A percentile compares a stretch with the other conserved stretches of the same genome.
These are phyloP conservation scores for Gallinago media DNA, from an alignment of 2,113 vertebrate genomes.

Conservation along the genomic window DNA sequence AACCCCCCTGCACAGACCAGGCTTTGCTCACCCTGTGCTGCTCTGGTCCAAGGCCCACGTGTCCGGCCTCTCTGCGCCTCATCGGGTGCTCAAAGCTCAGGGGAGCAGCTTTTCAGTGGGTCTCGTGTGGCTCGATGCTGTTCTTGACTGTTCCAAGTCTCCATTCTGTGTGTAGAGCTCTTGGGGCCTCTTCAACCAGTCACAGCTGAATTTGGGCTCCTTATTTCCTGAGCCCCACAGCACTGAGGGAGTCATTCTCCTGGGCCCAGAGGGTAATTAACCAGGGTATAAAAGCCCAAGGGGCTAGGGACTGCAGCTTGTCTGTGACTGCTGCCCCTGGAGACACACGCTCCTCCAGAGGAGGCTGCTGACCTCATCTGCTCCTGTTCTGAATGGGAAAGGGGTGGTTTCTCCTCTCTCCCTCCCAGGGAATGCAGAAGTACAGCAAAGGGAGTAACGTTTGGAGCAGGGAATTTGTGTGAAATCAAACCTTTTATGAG, in stretches of 20 bases:
- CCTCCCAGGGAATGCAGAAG: background rate
- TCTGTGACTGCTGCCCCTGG: background rate
- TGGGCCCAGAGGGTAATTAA: background rate
- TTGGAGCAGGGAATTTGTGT: background rate
- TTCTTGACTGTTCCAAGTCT: accelerated
- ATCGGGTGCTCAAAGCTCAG: accelerated
- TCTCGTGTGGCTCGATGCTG: accelerated
- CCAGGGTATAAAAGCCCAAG: background rate
- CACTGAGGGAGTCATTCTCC: accelerated
- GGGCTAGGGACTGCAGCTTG: accelerated
- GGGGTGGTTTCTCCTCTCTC: accelerated
- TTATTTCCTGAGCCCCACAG: background rate
- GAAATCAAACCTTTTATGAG: background rate
- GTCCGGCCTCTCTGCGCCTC: accelerated
- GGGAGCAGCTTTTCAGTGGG: background rate
- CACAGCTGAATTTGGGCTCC: no score
- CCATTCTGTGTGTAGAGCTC: accelerated
- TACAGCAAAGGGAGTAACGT: background rate
- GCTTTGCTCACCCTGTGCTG: accelerated
- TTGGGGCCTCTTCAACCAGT: no score
- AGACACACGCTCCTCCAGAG: accelerated
- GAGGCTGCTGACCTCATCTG: background rate
- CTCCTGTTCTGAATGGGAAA: background rate
- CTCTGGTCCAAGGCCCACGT: background rate
- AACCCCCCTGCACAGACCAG: accelerated